Conservation (phyloP, 2,888 invertebrate species). For the Andricus curvator region DNA sequence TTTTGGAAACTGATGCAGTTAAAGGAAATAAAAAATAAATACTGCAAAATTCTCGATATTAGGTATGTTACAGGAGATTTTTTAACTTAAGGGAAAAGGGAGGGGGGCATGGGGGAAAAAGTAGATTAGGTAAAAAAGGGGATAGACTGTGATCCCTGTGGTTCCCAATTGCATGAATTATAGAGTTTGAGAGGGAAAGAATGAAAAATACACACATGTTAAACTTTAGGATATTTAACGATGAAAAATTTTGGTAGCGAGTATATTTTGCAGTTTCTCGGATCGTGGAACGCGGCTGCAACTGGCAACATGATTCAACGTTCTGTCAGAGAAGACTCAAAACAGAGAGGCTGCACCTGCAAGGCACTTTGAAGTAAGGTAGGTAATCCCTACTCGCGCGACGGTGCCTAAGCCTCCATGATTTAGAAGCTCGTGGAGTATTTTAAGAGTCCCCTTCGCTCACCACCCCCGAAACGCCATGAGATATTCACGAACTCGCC, state of each 20-base stretch:
- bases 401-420: conserved; percentile 76
- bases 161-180: no score
- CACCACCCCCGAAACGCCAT: conserved; percentile 61
- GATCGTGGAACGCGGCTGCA: conserved; percentile 53
- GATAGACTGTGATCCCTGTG: no score
- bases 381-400: conserved; percentile 76
- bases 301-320: conserved; percentile 72
- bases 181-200: not conserved
- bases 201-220: not conserved
- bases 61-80: no score
- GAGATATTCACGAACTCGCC: conserved; percentile 27
- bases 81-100: no score
- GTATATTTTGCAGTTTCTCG: conserved; percentile 28
- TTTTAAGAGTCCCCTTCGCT: conserved; percentile 77
- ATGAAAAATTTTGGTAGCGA: conserved; percentile 6
- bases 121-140: no score
- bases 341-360: conserved; percentile 75
- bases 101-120: no score
- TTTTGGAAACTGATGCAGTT: no score
- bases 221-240: not conserved
- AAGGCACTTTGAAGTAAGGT: conserved; percentile 77
- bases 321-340: conserved; percentile 66
- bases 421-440: conserved; percentile 77
- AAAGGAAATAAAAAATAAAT: no score
- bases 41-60: no score